Evolutionary conservation across 2,113 vertebrate genomes (phyloP).

Genomic region (Chaetodon auriga): DNA sequence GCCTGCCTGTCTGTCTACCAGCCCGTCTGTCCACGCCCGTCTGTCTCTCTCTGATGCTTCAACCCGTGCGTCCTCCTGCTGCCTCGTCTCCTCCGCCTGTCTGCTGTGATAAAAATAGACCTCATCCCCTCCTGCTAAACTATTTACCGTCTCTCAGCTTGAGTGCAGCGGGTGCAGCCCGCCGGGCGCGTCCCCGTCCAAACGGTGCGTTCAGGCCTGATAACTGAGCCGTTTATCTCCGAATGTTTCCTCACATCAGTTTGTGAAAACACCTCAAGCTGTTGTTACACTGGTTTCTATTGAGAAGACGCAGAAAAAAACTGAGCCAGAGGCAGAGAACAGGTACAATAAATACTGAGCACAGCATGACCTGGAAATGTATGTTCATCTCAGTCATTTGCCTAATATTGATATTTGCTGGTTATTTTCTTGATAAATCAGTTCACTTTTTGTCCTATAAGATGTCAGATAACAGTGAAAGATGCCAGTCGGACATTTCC

Average conservation of each 20-base stretch:
- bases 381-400: too few relatives aligned
- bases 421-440: background rate
- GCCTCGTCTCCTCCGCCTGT: constrained; percentile 40
- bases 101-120: constrained; percentile 63
- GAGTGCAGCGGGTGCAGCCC: constrained; percentile 44
- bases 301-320: background rate
- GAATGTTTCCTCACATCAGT: constrained; percentile 7
- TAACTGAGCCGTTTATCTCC: background rate
- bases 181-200: background rate
- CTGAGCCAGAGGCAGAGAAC: background rate
- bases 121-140: constrained; percentile 53
- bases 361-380: too few relatives aligned
- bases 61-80: constrained; percentile 43
- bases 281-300: background rate
- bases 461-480: too few relatives aligned
- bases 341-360: background rate
- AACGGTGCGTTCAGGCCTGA: background rate
- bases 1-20: too few relatives aligned
- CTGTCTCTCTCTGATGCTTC: constrained; percentile 12
- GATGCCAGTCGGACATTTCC: too few relatives aligned
- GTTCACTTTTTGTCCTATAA: too few relatives aligned
- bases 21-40: constrained; percentile 16
- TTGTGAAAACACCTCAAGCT: background rate
- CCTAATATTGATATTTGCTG: too few relatives aligned
- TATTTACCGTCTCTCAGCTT: constrained; percentile 55